Base-by-base conservation (phyloP, 1,140 invertebrate species). In the Psix sp. region DNA sequence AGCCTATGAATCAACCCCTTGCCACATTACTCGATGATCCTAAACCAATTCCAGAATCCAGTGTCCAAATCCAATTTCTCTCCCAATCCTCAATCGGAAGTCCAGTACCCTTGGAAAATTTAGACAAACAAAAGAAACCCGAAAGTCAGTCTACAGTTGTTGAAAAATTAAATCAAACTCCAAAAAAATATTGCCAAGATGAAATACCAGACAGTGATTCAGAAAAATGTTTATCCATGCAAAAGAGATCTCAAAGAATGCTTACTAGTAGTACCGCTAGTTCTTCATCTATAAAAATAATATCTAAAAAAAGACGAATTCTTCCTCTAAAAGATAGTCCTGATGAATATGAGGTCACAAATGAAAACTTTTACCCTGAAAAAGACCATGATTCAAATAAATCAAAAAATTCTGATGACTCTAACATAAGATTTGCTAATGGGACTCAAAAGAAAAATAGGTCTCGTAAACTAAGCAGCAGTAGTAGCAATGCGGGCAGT, bases 311-410 rank as follows among this genome's bases (percentile, higher is more conserved):
- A 20, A 20, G 18, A 20, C 9, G 26, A 6, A 18, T 62, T 20
- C 3, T 62, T 3, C 57, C 57, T 3, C n/a, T 62, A 13, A 48
- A 42, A 20, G 57, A 62, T 11, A 45, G 40, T 10, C 52, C 52
- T n/a, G 21, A 31, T 0, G 38, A 49, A 18, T 3, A 14, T 1
- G 36, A 40, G 16, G 5, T 45, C 14, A 35, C 5, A 0, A 51
- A 51, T 11, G 45, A 51, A 18, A 48, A 33, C 33, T n/a, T 21
- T 3, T 42, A 62, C 24, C 35, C 20, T 2, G 0, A 13, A 0
- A 38, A 38, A 33, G 10, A 29, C 3, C 11, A 3, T 5, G 17
- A 36, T 45, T 36, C 31, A 5, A 17, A 48, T 5, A 40, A 39
- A 11, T 31, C 29, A 3, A 20, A 4, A 14, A 57, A 45, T 10